Base-by-base conservation (phyloP, 2,797 vertebrate genomes). In the Ambastaia sidthimunki region DNA sequence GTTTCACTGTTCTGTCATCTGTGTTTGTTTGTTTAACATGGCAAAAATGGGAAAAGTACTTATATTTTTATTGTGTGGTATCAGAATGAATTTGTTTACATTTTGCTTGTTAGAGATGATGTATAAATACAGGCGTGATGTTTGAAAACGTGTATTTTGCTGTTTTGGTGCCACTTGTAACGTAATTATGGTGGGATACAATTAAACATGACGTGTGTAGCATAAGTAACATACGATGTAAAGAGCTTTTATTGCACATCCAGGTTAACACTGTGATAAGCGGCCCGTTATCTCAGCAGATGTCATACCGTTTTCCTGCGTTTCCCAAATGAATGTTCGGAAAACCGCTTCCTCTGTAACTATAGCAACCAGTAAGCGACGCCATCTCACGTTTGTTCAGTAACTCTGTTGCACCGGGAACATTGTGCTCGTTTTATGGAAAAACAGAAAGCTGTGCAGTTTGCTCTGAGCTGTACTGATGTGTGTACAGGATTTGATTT, bases 311-410 rank as follows among this genome's bases (percentile, higher is more conserved):
- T 44, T 60, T 78, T 84, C 88, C 59, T 80, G 47, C 80, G 82
- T 60, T 65, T 86, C 85, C 82, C 86, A 89, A 85, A 19, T 16
- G 66, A 83, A 81, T 86, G 85, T 87, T 81, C 55, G 63, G 73
- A 48, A 68, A 57, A 82, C 81, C 52, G 84, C 86, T 90, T 92
- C 90, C 90, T 89, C 74, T 85, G 90, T 86, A 85, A 62, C 92
- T 73, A 91, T 88, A 71, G 91, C 84, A 88, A 93, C 93, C 79
- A 3, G 89, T 88, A 92, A 92, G 91, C 90, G 94, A 93, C 93
- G 87, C 86, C 82, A 80, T 89, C 88, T 93, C 89, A 82, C 41
- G 37, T 92, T 91, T 92, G 90, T 91, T 89, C 87, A 83, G 82
- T 90, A 89, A 75, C 84, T 85, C 90, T 87, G 74, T 71, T 73